These are phyloP conservation scores for Drosophila tropicalis DNA, from an alignment of 1,140 invertebrate genomes.

Conservation along the genomic window DNA sequence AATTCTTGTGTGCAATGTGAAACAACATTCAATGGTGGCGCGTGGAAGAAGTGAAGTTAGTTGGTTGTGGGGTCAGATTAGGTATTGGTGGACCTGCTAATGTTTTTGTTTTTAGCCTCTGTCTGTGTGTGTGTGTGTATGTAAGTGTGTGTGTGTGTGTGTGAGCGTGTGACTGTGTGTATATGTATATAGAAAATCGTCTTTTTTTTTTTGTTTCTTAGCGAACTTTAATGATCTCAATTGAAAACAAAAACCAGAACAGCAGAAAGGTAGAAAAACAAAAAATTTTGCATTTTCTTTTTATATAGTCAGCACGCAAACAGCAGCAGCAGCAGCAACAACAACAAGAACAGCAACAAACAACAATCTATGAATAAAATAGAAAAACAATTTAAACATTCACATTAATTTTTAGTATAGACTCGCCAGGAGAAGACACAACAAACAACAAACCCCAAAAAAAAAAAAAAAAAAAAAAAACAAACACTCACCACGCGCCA, in stretches of 20 bases:
- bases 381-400: slow-evolving; percentile 59
- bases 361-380: background rate
- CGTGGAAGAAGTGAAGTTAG: background rate
- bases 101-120: background rate
- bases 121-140: background rate
- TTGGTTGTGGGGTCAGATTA: background rate
- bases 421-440: slow-evolving; percentile 29
- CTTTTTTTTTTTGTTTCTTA: slow-evolving; percentile 34
- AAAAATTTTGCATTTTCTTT: slow-evolving; percentile 56
- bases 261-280: slow-evolving; percentile 39
- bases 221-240: slow-evolving; percentile 77
- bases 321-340: slow-evolving; percentile 3
- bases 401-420: slow-evolving; percentile 74
- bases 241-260: slow-evolving; percentile 47
- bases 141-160: background rate
- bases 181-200: slow-evolving; percentile 58
- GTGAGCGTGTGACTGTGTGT: background rate
- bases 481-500: slow-evolving; percentile 64
- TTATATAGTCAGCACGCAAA: slow-evolving; percentile 9
- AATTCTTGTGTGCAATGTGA: background rate
- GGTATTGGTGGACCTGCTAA: background rate
- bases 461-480: too few species aligned
- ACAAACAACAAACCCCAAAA: background rate
- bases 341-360: slow-evolving; percentile 21
- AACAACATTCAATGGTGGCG: slow-evolving; percentile 4